Base-by-base conservation (phyloP, 2,888 invertebrate genomes). In the Caenorhabditis uteleia region DNA sequence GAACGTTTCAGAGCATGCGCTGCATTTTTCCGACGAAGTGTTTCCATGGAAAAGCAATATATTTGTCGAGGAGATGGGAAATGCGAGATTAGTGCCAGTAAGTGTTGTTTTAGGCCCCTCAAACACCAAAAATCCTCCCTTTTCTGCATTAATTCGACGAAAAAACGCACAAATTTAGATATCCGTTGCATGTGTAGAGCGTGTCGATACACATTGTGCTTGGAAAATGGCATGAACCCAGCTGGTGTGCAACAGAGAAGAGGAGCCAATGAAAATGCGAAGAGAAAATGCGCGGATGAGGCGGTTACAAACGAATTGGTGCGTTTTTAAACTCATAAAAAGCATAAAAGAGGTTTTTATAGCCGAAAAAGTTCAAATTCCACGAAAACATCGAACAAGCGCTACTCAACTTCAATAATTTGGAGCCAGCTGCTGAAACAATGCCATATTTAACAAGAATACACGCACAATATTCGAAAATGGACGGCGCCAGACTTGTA, bases 11-110 rank as follows among this genome's bases (percentile, higher is more conserved):
- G 64, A 49, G 64, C 64, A 1, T 64, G 64, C 21, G 57, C 64
- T 1, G 64, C 64, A 12, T 64, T 64, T 31, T 64, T 64, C 36
- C 64, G 64, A 3, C 31, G 64, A 20, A 64, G 57, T 45, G 57
- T 64, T 14, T 57, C 53, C 0, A 18, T 64, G 23, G 49, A 33
- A 34, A 64, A 57, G 16, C 38, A 33, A 14, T 64, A 64, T 36
- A 4, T 42, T 5, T 64, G 64, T 23, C 40, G 53, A 14, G 44
- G 36, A 7, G 21, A 45, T 43, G 57, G 57, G 25, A 44, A 48
- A 3, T 64, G 64, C 27, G 53, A 49, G 39, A 57, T 64, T 26
- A 44, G 53, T 7, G 51, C 64, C 6, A 57, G 64, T 64, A 12
- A 48, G 44, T 57, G 26, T 16, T n/a, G n/a, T n/a, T n/a, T n/a